These are phyloP conservation scores for Gymnodraco acuticeps DNA, from an alignment of 2,797 vertebrate genomes.

Conservation along the genomic window DNA sequence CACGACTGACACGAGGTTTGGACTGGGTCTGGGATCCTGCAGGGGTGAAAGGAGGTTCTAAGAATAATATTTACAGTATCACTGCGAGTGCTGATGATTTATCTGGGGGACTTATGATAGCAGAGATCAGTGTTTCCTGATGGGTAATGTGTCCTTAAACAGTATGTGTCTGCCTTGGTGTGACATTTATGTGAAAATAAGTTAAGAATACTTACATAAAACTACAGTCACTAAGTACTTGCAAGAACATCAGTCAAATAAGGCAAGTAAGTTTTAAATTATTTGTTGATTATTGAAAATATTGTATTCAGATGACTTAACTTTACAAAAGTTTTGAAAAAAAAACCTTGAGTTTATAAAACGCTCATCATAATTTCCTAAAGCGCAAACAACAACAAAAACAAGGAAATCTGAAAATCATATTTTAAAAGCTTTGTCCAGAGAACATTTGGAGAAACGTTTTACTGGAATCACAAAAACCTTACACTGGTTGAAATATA, in stretches of 20 bases:
- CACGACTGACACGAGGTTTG: slow-evolving; percentile 36
- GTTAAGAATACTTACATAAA: background rate
- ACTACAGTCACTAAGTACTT: too few species aligned
- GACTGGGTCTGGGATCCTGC: slow-evolving; percentile 30
- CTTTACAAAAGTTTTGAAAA: too few species aligned
- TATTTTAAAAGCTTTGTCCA: background rate
- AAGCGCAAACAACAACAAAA: background rate
- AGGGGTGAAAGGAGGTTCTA: slow-evolving; percentile 31
- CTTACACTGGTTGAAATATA: too few species aligned
- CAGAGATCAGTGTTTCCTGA: slow-evolving; percentile 41
- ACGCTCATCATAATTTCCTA: background rate
- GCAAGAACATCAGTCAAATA: too few species aligned
- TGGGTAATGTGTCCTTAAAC: slow-evolving; percentile 21
- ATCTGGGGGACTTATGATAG: slow-evolving; percentile 54
- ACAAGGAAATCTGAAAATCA: background rate
- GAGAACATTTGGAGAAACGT: background rate
- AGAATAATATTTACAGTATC: slow-evolving; percentile 53
- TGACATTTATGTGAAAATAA: background rate
- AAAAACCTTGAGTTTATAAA: too few species aligned
- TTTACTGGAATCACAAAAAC: too few species aligned
- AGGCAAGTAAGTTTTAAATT: background rate
- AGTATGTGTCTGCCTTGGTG: background rate
- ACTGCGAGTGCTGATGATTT: slow-evolving; percentile 39
- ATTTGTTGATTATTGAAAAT: background rate
- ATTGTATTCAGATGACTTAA: background rate